Percentiles rank a stretch among this genome's conserved stretches.
phyloP scores from a whole-genome alignment of 2,113 vertebrate genomes.

The Microcebus jonahi region DNA sequence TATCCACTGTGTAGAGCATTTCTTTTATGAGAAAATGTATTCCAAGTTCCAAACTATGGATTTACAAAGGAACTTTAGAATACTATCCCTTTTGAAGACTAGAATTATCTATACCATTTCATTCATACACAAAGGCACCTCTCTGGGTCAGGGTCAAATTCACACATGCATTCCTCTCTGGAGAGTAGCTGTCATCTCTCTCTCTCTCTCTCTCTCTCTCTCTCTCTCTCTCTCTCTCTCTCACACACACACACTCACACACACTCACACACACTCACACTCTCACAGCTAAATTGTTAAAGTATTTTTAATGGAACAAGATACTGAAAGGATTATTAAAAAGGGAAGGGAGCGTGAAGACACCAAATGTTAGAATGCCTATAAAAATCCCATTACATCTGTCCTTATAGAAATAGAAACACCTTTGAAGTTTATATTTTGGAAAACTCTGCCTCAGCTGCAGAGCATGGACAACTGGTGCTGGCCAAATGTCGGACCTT shows the following conservation, averaged over 20 bases:
- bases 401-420: constrained; percentile 44
- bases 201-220: not conserved
- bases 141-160: not conserved
- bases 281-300: not conserved
- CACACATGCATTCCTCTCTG: not conserved
- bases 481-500: not conserved
- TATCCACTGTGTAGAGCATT: not conserved
- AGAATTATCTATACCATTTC: not conserved
- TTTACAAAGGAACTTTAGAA: constrained; percentile 57
- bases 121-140: not conserved
- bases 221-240: no score
- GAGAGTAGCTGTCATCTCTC: not conserved
- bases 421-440: constrained; percentile 37
- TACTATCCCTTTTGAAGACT: not conserved
- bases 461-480: not conserved
- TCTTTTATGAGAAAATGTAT: constrained; percentile 23
- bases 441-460: not conserved
- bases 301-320: constrained; percentile 21
- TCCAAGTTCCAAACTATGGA: constrained; percentile 60
- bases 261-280: not conserved
- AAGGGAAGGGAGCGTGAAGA: constrained; percentile 29
- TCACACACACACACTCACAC: not conserved
- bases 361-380: constrained; percentile 49
- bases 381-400: constrained; percentile 55
- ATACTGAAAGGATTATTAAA: constrained; percentile 45